Percentiles rank a stretch among this genome's conserved stretches.
phyloP scores from a whole-genome alignment of 2,888 invertebrate species.

The Poecilobothrus nobilitatus region DNA sequence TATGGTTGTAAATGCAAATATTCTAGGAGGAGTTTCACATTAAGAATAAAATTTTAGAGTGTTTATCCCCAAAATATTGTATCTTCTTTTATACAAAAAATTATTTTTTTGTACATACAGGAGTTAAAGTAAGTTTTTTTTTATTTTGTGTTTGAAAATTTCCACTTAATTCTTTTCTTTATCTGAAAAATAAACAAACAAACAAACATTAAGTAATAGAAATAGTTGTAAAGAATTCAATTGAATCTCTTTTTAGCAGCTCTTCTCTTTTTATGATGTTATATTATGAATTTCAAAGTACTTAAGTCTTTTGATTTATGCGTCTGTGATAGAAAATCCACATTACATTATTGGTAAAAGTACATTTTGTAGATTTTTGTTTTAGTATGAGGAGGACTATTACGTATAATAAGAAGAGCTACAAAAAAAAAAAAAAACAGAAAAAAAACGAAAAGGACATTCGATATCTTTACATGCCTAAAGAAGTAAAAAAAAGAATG shows the following conservation, averaged over 20 bases:
- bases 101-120: too few species aligned
- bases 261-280: not conserved
- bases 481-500: not conserved
- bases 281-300: conserved; percentile 6
- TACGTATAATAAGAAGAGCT: not conserved
- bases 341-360: not conserved
- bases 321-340: conserved; percentile 7
- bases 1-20: conserved; percentile 1
- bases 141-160: too few species aligned
- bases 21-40: not conserved
- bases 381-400: not conserved
- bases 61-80: not conserved
- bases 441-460: not conserved
- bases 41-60: not conserved
- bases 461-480: not conserved
- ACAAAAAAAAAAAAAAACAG: not conserved
- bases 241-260: not conserved
- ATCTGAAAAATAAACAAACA: too few species aligned
- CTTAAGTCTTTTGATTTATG: conserved; percentile 9
- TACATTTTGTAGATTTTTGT: not conserved
- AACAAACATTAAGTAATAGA: not conserved
- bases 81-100: too few species aligned
- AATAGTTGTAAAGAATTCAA: not conserved
- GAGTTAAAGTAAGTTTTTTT: too few species aligned
- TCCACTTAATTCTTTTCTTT: too few species aligned